These are phyloP conservation scores for Tuta absoluta DNA, from an alignment of 2,888 invertebrate genomes.

Conservation along the genomic window DNA sequence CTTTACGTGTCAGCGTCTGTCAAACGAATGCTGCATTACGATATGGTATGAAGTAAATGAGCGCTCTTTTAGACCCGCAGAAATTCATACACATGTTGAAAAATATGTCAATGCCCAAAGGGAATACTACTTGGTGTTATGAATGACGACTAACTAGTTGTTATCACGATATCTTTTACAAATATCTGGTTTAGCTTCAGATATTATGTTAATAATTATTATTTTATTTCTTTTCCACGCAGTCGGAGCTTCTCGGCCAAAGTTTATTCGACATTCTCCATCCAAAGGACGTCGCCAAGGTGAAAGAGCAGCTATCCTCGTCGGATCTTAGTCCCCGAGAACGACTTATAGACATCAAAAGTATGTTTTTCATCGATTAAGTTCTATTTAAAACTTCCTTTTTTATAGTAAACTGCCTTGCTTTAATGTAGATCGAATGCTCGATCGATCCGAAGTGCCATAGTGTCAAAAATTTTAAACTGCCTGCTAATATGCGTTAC, in stretches of 20 bases:
- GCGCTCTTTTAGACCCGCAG: not conserved
- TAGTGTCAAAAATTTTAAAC: too few species aligned
- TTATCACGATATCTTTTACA: too few species aligned
- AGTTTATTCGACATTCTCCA: slow-evolving; percentile 97
- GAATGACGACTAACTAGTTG: too few species aligned
- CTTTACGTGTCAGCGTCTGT: slow-evolving; percentile 95
- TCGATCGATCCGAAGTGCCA: too few species aligned
- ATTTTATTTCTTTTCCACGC: not conserved
- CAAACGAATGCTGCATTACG: slow-evolving; percentile 88
- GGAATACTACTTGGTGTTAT: too few species aligned
- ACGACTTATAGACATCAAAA: slow-evolving; percentile 95
- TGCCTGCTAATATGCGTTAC: too few species aligned
- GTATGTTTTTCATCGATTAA: slow-evolving; percentile 75
- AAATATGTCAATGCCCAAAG: too few species aligned
- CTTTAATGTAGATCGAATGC: not conserved
- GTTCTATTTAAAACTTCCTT: too few species aligned
- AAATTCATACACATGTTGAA: too few species aligned
- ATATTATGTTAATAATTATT: not conserved
- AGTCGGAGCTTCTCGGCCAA: slow-evolving; percentile 94
- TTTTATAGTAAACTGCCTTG: too few species aligned
- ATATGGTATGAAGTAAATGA: slow-evolving; percentile 83
- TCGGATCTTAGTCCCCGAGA: slow-evolving; percentile 94
- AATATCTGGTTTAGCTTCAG: not conserved
- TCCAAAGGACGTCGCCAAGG: slow-evolving; percentile 96
- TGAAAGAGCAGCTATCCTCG: slow-evolving; percentile 96